These are phyloP conservation scores for Actenoides hombroni DNA, from an alignment of 2,113 vertebrate genomes.

Conservation along the genomic window DNA sequence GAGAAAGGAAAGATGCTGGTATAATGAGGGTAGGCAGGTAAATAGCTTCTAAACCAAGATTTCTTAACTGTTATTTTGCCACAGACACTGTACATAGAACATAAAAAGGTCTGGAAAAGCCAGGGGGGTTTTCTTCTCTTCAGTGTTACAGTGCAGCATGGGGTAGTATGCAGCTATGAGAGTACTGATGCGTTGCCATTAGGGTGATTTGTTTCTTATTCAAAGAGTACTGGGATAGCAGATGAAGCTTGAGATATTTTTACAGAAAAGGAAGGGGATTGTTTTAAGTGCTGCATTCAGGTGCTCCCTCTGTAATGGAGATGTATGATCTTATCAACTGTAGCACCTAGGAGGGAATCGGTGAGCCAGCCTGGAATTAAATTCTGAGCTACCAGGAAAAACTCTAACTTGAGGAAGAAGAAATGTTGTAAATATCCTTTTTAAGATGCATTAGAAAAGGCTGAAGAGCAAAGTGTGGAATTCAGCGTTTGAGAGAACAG, in stretches of 20 bases:
- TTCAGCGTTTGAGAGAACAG: neutral
- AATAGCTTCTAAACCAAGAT: neutral
- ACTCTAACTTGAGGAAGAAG: neutral
- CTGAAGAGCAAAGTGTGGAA: neutral
- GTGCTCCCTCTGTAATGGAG: neutral
- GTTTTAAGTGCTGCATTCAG: neutral
- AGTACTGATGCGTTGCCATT: neutral
- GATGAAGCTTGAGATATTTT: neutral
- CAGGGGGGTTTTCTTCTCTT: neutral
- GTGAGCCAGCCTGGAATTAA: neutral
- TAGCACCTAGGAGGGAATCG: neutral
- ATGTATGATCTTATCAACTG: constrained; percentile 26
- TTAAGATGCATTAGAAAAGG: neutral
- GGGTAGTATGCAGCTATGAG: accelerated
- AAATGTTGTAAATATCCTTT: neutral
- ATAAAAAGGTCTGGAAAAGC: neutral
- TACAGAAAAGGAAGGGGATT: neutral
- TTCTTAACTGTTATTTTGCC: neutral
- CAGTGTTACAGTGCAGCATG: neutral
- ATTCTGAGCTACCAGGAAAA: neutral
- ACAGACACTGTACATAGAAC: accelerated
- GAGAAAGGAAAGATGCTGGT: neutral
- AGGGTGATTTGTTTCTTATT: neutral
- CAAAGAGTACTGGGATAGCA: neutral
- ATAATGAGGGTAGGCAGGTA: too few relatives aligned